Evolutionary conservation across 2,113 vertebrate species (phyloP), one percentile per base, ranked within the genome.

Genomic region (Furnarius figulus): DNA sequence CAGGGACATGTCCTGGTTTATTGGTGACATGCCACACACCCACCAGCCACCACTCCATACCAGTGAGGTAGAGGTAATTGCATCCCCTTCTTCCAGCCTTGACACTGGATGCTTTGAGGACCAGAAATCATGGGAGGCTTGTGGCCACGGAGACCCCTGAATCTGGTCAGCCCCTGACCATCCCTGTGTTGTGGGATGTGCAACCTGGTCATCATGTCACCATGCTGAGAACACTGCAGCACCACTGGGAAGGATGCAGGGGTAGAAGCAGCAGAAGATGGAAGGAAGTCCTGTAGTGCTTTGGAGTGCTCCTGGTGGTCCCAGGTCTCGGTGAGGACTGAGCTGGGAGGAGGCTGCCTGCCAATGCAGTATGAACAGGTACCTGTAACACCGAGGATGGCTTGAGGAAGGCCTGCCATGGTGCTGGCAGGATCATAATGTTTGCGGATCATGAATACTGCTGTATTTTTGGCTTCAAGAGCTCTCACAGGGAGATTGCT

Each of bases 321-420:
- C 47, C 1, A 0, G 59, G 28, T 47, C 33, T 39, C 1, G 4
- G 47, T 5, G 2, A 33, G 24, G 31, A 11, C 46, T 0, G 7
- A 0, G 1, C 20, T 1, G 2, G 2, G 7, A 12, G 14, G 6
- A 72, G 27, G 33, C 63, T 76, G 52, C 46, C 56, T 5, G 1
- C 11, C 1, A 1, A 5, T 50, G 35, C 0, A 1, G 46, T 75
- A 31, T 33, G 52, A 62, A n/a, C 0, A 0, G 23, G 23, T 42
- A 31, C 18, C 71, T 49, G 28, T 61, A 33, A 27, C 30, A 11
- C 28, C 0, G 0, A 35, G 28, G 33, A 19, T 0, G 1, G 22
- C 74, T 44, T 0, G 3, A 59, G 63, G 30, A 31, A 84, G 68
- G 40, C 5, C 62, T 62, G 42, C 53, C 20, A 2, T 14, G 42